Conservation (phyloP, 2,113 vertebrate genomes). For the Phalacrocorax aristotelis region DNA sequence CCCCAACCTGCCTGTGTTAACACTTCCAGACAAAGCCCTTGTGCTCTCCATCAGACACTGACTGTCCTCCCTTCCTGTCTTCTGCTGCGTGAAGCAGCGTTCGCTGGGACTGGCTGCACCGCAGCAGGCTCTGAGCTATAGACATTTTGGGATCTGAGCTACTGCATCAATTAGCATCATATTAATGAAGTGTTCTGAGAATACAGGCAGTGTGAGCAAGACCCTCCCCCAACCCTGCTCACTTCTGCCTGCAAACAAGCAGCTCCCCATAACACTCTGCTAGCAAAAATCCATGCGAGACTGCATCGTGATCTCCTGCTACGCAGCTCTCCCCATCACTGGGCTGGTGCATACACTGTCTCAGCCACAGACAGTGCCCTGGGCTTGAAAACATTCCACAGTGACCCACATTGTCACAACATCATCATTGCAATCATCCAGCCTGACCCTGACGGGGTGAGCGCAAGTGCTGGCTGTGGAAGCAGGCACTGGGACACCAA, state of each 20-base stretch:
- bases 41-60: neutral
- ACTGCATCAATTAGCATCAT: neutral
- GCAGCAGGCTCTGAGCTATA: neutral
- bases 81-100: neutral
- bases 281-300: neutral
- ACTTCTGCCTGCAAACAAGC: neutral
- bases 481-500: neutral
- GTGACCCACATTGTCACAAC: neutral
- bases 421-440: fast-evolving
- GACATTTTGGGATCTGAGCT: neutral
- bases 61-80: neutral
- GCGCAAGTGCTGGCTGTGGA: fast-evolving
- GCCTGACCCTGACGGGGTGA: neutral
- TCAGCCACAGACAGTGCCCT: neutral
- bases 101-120: neutral
- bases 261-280: neutral
- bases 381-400: neutral
- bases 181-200: neutral
- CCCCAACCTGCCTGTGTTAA: neutral
- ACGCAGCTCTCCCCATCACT: fast-evolving
- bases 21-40: neutral
- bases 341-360: neutral
- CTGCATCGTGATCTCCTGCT: neutral
- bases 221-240: neutral
- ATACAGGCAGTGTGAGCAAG: neutral